Percentiles rank a stretch among this genome's conserved stretches.
phyloP scores from a whole-genome alignment of 2,888 invertebrate genomes.

The Halocaridina rubra region DNA sequence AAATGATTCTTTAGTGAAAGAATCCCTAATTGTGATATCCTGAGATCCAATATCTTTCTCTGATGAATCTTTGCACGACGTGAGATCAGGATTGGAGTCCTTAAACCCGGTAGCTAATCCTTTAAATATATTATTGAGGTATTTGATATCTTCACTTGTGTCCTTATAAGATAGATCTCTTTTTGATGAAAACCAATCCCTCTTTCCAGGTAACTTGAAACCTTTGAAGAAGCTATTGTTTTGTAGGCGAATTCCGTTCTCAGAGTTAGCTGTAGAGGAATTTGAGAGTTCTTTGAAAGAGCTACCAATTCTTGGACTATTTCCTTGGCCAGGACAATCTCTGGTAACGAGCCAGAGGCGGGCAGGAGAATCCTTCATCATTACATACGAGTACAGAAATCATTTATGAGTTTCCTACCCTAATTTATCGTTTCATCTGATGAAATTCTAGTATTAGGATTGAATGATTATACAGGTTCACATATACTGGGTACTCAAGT shows the following conservation, averaged over 20 bases:
- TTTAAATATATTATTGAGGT: too few relatives aligned
- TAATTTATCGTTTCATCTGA: too few relatives aligned
- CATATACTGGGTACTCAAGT: too few relatives aligned
- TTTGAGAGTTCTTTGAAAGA: background rate
- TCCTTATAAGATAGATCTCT: too few relatives aligned
- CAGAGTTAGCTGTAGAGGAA: background rate
- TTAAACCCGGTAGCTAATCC: too few relatives aligned
- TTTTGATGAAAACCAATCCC: background rate
- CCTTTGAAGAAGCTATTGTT: background rate
- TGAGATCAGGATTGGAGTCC: too few relatives aligned
- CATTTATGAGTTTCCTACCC: too few relatives aligned
- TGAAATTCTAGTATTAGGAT: too few relatives aligned
- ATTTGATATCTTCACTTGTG: too few relatives aligned
- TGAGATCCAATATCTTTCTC: background rate
- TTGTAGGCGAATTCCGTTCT: background rate
- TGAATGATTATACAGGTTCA: too few relatives aligned
- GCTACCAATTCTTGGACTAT: background rate
- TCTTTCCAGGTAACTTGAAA: background rate
- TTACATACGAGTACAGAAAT: too few relatives aligned
- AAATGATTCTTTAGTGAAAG: background rate
- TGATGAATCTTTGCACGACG: background rate
- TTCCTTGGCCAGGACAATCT: background rate
- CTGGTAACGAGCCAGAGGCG: constrained; percentile 26
- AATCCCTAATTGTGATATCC: background rate
- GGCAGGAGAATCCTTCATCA: constrained; percentile 17